Base-by-base conservation (phyloP, 2,113 vertebrate genomes). In the crab-eating macaque (Macaca fascicularis) region DNA sequence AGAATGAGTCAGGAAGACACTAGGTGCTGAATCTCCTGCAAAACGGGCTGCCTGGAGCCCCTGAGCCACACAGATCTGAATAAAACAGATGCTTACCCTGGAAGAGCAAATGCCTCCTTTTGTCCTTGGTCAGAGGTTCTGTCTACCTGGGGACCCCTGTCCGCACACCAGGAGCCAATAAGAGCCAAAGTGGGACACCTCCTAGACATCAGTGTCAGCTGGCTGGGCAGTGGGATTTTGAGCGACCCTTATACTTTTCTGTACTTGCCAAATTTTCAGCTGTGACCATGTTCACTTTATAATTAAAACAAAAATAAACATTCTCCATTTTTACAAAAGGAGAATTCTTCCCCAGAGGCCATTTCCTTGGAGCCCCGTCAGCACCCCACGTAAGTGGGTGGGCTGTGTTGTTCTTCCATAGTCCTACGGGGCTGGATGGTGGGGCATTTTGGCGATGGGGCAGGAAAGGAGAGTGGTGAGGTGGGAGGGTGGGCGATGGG, bases 261-360 rank as follows among this genome's bases (percentile, higher is more conserved):
- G 17, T 55, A 57, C 13, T 90, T 67, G 76, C 23, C 61, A 87
- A 0, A 17, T 80, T 90, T 89, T 38, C 52, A 74, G 9, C 52
- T 6, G 13, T 48, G 59, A 72, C 64, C 20, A 0, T 23, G 32
- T 87, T 40, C 72, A 45, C 61, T 94, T 90, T 59, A 78, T 72
- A 95, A 89, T n/a, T 67, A 98, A 32, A 80, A 70, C 55, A 59
- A 52, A 90, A 97, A 92, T 95, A 96, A 97, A 94, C 32, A 70
- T 89, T 2, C 16, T 6, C 16, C n/a, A 1, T 83, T 94, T 75
- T 93, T 19, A 20, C 12, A 30, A 38, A 85, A 89, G 70, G 22
- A 88, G 55, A 45, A 8, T 69, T 67, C 50, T 74, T 87, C 27
- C 5, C 10, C 2, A 0, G 2, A 0, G 3, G 25, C 43, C 7